Base-by-base conservation (phyloP, 2,888 invertebrate genomes). In the Allygus modestus region DNA sequence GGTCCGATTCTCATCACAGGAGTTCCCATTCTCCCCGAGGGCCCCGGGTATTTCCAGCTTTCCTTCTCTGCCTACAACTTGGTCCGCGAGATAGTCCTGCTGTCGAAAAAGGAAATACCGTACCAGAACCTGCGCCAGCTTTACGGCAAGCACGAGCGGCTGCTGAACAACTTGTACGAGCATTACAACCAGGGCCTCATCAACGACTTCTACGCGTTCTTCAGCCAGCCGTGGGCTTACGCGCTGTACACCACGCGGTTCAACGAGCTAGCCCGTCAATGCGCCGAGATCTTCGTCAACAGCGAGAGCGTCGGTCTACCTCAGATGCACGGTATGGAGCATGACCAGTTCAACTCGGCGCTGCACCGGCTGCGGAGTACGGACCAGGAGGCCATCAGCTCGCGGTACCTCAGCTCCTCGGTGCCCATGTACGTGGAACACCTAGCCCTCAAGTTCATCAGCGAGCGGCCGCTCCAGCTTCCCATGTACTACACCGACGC, bases 101-200 rank as follows among this genome's bases (percentile, higher is more conserved):
- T 94, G 41, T 92, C 93, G 0, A 92, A 90, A 88, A 91, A 91
- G 75, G 75, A 83, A 12, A 83, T 83, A 0, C 75, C 83, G 17
- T 33, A 75, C 0, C 92, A 92, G 46, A 93, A 94, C 85, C 88
- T 95, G 20, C 90, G 92, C 0, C 91, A 92, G 85, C 89, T 96
- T 46, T 96, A 94, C 89, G 96, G 96, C 0, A 93, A 94, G 87
- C 96, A 96, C 89, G 95, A 96, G 88, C 92, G 92, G 28, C 90
- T 94, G 88, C 91, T 96, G 85, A 94, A 96, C 90, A 94, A 95
- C 88, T 88, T 96, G 51, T 90, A 93, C 77, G 89, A 91, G 23
- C 92, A 95, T 84, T 95, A 92, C 89, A 90, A 93, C 91, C 91
- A 92, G 89, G 91, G 92, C 0, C 89, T 93, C 85, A 94, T 96